Base-by-base conservation (phyloP, 2,888 invertebrate genomes). In the Phengaris alcon region DNA sequence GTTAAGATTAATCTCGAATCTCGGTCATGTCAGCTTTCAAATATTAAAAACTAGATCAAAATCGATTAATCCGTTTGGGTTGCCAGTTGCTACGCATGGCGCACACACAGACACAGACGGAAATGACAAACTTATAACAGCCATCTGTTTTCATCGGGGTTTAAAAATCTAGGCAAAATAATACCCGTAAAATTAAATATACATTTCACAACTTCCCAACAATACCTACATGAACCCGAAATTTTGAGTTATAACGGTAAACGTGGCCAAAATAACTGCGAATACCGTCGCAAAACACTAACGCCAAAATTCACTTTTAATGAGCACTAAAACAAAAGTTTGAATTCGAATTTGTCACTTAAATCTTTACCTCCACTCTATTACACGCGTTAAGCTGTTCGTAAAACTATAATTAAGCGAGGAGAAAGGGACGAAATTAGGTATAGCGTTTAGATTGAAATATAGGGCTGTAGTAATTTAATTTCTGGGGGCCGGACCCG, bases 401-500 rank as follows among this genome's bases (percentile, higher is more conserved):
- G 82, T 86, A 87, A 87, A 88, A 87, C 84, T 75, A 77, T 75
- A 75, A 77, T 77, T 77, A 73, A 68, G 44, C 52, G 9, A 8
- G 68, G 68, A 68, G 68, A 74, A 59, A 59, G 74, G 74, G 74
- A 59, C 59, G 51, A 59, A 74, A 90, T 90, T 91, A 89, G 90
- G 84, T 87, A 88, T 89, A 88, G 88, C 87, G 85, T 87, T 89
- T 89, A 90, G 90, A 91, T 90, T 88, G 90, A 88, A 90, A 90
- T 90, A 88, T 87, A 88, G 87, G 81, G 84, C n/a, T 83, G 82
- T 81, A 85, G 84, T 90, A 90, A 91, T 86, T 88, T 87, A 86
- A 89, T 90, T 90, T 89, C 87, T 87, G 87, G 88, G 88, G 90
- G 88, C 82, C 82, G 88, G 79, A 80, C 82, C 78, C 80, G 83